Conservation (phyloP, 2,888 invertebrate genomes). For the Rhabditoides inermis region DNA sequence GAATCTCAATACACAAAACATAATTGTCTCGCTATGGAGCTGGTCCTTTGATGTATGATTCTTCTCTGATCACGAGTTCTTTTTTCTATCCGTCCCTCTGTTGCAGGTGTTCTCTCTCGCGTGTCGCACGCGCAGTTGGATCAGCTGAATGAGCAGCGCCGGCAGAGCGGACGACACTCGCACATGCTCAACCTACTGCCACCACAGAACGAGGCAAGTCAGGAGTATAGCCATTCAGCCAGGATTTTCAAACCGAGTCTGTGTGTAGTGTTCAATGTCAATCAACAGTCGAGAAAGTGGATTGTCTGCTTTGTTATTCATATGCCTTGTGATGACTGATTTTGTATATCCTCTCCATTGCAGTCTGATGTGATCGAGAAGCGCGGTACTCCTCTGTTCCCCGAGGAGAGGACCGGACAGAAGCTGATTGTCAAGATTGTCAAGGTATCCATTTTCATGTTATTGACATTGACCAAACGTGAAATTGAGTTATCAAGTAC, state of each 20-base stretch:
- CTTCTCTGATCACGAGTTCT: too few relatives aligned
- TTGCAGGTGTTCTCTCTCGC: too few relatives aligned
- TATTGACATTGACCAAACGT: not conserved
- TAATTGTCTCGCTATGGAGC: too few relatives aligned
- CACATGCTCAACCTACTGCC: constrained; percentile 18
- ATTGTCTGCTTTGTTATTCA: too few relatives aligned
- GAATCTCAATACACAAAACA: too few relatives aligned
- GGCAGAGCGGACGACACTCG: constrained; percentile 12
- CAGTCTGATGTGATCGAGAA: constrained; percentile 29
- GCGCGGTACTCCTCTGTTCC: constrained; percentile 27
- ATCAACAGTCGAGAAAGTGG: too few relatives aligned
- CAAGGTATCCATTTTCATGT: constrained; percentile 13
- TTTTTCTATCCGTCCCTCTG: too few relatives aligned
- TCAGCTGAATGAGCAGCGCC: constrained; percentile 10
- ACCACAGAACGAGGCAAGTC: constrained; percentile 17
- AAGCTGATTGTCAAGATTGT: constrained; percentile 34
- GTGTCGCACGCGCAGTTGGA: constrained; percentile 14
- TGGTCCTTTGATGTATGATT: too few relatives aligned
- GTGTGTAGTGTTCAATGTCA: too few relatives aligned
- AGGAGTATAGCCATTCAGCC: not conserved
- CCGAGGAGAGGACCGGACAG: constrained; percentile 28
- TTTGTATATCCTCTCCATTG: too few relatives aligned
- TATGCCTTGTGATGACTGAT: too few relatives aligned
- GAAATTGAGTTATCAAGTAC: too few relatives aligned
- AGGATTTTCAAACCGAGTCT: not conserved